Evolutionary conservation across 30 jellyfish, hydroid and myxozoan genomes (phyloP).

Genomic region (Chrysaora quinquecirrha): DNA sequence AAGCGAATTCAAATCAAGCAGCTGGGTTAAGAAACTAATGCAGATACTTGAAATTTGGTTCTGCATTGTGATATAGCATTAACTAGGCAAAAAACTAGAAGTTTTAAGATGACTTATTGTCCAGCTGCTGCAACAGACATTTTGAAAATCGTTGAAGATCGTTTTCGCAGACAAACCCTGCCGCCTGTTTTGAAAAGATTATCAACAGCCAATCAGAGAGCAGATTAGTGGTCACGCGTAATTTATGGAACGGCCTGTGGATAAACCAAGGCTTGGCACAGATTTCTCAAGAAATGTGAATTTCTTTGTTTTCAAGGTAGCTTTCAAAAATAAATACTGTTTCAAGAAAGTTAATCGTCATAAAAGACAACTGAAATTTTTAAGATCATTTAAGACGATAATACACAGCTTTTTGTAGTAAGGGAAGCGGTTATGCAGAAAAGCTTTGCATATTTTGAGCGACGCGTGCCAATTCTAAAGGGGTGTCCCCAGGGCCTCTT

Average conservation of each 20-base stretch:
- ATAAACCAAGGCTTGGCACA: neutral
- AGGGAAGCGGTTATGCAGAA: no score
- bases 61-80: conserved; percentile 30
- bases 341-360: neutral
- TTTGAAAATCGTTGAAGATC: conserved; percentile 45
- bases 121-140: neutral
- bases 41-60: conserved; percentile 77
- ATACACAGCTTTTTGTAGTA: no score
- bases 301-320: neutral
- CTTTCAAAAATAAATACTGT: neutral
- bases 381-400: no score
- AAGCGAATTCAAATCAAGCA: conserved; percentile 74
- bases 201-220: conserved; percentile 49
- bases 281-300: no score
- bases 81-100: no score
- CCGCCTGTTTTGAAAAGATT: conserved; percentile 66
- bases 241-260: conserved; percentile 40
- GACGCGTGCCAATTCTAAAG: neutral
- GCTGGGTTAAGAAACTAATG: conserved; percentile 75
- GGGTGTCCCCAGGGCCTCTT: neutral
- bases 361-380: no score
- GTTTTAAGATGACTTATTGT: no score
- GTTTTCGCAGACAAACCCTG: conserved; percentile 30
- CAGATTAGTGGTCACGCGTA: neutral
- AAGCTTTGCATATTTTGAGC: no score